phyloP scores from a whole-genome alignment of 2,888 invertebrate species.

The Lymantria dispar region DNA sequence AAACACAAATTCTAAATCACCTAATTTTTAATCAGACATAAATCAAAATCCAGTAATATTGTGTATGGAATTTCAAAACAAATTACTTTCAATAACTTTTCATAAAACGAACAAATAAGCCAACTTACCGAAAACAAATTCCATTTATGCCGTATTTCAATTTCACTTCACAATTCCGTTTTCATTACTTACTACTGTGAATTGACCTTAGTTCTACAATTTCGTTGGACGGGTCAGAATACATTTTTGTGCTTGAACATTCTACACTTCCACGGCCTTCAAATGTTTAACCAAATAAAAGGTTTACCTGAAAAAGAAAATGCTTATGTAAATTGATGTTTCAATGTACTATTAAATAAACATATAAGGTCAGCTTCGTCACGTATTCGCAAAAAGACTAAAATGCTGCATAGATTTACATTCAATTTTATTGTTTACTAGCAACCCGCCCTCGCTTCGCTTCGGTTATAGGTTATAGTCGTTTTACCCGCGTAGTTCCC shows the following conservation, averaged over 20 bases:
- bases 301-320: constrained; percentile 25
- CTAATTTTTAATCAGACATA: too few species aligned
- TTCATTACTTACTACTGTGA: constrained; percentile 5
- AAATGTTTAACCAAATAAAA: constrained; percentile 1
- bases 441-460: too few species aligned
- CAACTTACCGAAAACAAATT: too few species aligned
- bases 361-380: background rate
- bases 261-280: background rate
- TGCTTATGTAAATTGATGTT: background rate
- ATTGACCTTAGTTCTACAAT: background rate
- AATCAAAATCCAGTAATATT: too few species aligned
- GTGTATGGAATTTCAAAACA: too few species aligned
- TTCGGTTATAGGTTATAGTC: too few species aligned
- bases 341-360: background rate
- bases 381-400: too few species aligned
- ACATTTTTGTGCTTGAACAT: too few species aligned
- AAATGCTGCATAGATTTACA: too few species aligned
- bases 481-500: too few species aligned
- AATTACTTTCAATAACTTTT: background rate
- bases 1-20: too few species aligned
- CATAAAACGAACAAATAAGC: background rate
- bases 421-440: too few species aligned
- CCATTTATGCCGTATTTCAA: background rate
- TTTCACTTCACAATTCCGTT: background rate
- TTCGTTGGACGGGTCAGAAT: constrained; percentile 6